These are phyloP conservation scores for Circaetus cinerascens DNA, from an alignment of 2,113 vertebrate genomes.

Conservation along the genomic window DNA sequence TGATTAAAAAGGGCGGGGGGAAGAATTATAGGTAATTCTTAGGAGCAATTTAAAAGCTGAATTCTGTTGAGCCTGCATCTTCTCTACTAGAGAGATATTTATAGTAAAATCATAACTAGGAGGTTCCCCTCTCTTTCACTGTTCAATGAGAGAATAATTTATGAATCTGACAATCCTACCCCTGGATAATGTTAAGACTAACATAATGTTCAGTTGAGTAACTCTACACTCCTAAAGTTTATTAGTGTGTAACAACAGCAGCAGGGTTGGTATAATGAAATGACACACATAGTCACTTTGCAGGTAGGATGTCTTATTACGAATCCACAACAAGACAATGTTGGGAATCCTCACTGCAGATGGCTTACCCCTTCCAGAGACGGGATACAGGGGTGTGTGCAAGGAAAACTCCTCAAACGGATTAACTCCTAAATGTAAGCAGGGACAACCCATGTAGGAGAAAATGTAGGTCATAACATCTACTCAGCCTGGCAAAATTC, in stretches of 20 bases:
- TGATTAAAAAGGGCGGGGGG: neutral
- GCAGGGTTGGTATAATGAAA: neutral
- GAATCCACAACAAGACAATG: neutral
- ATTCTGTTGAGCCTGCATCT: conserved; percentile 46
- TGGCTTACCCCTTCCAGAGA: neutral
- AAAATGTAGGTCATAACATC: neutral
- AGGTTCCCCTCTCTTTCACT: conserved; percentile 44
- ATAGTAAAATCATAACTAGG: conserved; percentile 54
- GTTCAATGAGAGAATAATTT: conserved; percentile 64
- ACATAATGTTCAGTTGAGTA: conserved; percentile 49
- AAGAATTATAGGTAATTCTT: conserved; percentile 17
- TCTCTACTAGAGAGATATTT: conserved; percentile 32
- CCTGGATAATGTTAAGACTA: conserved; percentile 58
- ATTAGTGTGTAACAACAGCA: conserved; percentile 44
- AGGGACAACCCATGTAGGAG: neutral
- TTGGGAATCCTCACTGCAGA: neutral
- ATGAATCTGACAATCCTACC: conserved; percentile 52
- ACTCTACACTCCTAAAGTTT: conserved; percentile 57
- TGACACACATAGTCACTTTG: neutral
- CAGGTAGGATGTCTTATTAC: neutral
- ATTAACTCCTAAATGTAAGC: neutral
- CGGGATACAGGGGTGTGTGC: neutral
- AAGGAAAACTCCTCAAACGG: neutral
- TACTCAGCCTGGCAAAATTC: neutral
- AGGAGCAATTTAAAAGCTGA: conserved; percentile 43